Conservation (phyloP, 2,797 vertebrate genomes). For the Gambelia wislizenii region DNA sequence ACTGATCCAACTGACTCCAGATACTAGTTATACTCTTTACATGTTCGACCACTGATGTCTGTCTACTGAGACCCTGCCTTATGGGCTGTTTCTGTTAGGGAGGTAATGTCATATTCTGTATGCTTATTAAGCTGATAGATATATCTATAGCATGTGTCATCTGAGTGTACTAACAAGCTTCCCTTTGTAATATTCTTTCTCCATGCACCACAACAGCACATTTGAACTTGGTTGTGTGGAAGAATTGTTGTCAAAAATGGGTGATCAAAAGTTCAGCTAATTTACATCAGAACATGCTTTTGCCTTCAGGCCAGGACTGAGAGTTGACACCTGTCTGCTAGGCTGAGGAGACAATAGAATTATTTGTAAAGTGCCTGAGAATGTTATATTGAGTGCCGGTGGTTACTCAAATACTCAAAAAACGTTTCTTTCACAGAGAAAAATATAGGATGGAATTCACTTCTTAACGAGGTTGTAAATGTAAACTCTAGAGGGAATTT, state of each 20-base stretch:
- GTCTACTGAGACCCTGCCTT: background rate
- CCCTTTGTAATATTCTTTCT: background rate
- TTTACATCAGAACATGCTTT: slow-evolving; percentile 17
- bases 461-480: background rate
- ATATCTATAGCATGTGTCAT: fast-evolving
- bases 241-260: background rate
- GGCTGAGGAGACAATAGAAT: slow-evolving; percentile 9
- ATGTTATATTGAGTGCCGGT: slow-evolving; percentile 2
- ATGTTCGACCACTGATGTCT: background rate
- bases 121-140: background rate
- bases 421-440: background rate
- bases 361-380: slow-evolving; percentile 29
- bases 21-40: background rate
- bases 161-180: background rate
- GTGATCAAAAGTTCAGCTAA: background rate
- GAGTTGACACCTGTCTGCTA: background rate
- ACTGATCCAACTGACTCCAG: background rate
- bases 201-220: background rate
- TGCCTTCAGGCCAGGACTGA: fast-evolving
- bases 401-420: background rate
- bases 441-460: background rate
- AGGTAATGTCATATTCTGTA: fast-evolving
- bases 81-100: background rate
- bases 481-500: background rate
- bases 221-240: background rate